These are phyloP conservation scores for Halichondria panicea DNA, from an alignment of 37 sponge, comb jelly and placozoan species.

Conservation along the genomic window DNA sequence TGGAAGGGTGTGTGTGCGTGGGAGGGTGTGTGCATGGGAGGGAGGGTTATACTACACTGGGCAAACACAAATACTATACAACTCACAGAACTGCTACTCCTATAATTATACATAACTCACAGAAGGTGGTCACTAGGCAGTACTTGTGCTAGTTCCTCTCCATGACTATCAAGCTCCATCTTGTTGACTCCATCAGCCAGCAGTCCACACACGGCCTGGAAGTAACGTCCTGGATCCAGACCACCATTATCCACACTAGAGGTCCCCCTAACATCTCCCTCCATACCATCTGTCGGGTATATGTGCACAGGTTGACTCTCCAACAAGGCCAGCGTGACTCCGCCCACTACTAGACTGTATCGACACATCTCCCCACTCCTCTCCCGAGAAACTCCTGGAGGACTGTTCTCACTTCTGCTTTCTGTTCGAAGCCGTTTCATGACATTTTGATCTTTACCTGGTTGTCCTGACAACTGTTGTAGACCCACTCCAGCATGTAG, in stretches of 20 bases:
- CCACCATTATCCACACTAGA: conserved; percentile 46
- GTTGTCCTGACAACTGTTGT: conserved; percentile 25
- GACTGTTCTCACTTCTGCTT: not conserved
- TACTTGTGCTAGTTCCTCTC: conserved; percentile 36
- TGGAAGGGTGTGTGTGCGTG: not conserved
- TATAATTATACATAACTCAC: conserved; percentile 24
- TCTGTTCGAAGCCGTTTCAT: not conserved
- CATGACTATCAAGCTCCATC: not conserved
- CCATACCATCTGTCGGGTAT: not conserved
- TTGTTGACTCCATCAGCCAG: conserved; percentile 32
- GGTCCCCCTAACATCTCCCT: not conserved
- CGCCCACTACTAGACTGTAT: conserved; percentile 30
- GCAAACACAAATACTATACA: not conserved
- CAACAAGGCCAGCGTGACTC: conserved; percentile 48
- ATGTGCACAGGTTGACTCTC: conserved; percentile 51
- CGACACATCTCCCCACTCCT: conserved; percentile 16
- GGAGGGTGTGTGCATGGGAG: not conserved
- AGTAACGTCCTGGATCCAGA: conserved; percentile 47
- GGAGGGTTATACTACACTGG: not conserved
- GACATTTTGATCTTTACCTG: not conserved
- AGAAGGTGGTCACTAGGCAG: conserved; percentile 55
- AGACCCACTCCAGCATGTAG: conserved; percentile 37
- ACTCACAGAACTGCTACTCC: not conserved
- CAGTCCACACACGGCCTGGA: conserved; percentile 27
- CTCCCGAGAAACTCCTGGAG: not conserved